phyloP scores from a whole-genome alignment of 2,113 vertebrate genomes.

The Carassius auratus region DNA sequence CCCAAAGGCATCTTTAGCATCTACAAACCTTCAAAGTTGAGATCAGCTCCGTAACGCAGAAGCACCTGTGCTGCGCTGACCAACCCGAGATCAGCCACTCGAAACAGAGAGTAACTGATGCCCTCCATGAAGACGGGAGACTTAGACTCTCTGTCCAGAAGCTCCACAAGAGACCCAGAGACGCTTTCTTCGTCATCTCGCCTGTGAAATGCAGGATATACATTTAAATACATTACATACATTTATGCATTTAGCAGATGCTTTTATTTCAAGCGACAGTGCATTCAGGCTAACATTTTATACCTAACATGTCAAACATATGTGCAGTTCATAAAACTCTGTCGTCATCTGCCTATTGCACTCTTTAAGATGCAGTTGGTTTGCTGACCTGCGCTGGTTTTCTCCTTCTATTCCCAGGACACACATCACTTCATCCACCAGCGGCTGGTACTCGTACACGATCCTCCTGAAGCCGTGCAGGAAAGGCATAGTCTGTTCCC shows the following conservation, averaged over 20 bases:
- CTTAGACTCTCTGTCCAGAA: slow-evolving; percentile 85
- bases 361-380: not conserved
- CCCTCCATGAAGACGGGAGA: slow-evolving; percentile 86
- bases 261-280: no score
- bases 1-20: not conserved
- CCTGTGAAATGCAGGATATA: slow-evolving; percentile 57
- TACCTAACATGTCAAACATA: not conserved
- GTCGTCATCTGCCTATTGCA: not conserved
- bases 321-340: not conserved
- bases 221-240: no score
- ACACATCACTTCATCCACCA: slow-evolving; percentile 88
- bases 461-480: slow-evolving; percentile 94
- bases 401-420: slow-evolving; percentile 73
- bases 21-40: slow-evolving; percentile 86
- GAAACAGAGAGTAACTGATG: slow-evolving; percentile 88
- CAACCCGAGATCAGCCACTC: slow-evolving; percentile 84
- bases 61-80: slow-evolving; percentile 79
- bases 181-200: slow-evolving; percentile 64
- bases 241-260: no score
- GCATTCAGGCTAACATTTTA: no score
- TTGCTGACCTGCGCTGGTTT: not conserved
- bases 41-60: slow-evolving; percentile 82
- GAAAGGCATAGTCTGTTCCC: slow-evolving; percentile 82
- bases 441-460: slow-evolving; percentile 91
- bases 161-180: slow-evolving; percentile 72